Evolutionary conservation across 2,113 vertebrate genomes (phyloP).

Genomic region (Promerops cafer): DNA sequence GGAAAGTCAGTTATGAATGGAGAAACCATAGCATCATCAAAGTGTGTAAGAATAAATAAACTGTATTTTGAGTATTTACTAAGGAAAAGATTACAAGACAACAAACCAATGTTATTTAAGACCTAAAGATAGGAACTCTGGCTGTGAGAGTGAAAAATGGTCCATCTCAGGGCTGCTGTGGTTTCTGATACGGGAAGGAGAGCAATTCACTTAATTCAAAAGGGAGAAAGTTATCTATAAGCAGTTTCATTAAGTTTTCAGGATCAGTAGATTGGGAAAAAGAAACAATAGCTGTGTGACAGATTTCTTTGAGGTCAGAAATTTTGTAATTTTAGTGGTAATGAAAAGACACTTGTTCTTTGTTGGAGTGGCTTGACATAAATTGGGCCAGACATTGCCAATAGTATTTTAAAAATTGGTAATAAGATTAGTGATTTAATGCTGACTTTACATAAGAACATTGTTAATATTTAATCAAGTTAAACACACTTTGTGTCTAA

Average conservation of each 20-base stretch:
- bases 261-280: neutral
- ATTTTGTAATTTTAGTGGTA: neutral
- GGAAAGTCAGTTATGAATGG: neutral
- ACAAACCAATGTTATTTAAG: neutral
- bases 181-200: neutral
- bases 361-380: neutral
- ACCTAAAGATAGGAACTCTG: neutral
- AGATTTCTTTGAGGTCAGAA: neutral
- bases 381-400: neutral
- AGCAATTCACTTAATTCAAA: neutral
- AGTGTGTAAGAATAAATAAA: neutral
- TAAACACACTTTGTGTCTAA: neutral
- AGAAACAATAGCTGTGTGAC: neutral
- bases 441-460: neutral
- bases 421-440: constrained; percentile 9
- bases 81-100: neutral
- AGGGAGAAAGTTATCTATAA: neutral
- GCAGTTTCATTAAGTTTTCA: neutral
- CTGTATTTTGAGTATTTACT: neutral
- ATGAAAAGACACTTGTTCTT: neutral
- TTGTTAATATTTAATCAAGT: constrained; percentile 46
- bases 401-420: neutral
- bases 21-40: neutral
- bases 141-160: neutral
- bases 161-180: neutral